A percentile compares a stretch with the other conserved stretches of the same genome.
Conservation (phyloP, 2,888 invertebrate genomes). For the Strigamia maritima region DNA sequence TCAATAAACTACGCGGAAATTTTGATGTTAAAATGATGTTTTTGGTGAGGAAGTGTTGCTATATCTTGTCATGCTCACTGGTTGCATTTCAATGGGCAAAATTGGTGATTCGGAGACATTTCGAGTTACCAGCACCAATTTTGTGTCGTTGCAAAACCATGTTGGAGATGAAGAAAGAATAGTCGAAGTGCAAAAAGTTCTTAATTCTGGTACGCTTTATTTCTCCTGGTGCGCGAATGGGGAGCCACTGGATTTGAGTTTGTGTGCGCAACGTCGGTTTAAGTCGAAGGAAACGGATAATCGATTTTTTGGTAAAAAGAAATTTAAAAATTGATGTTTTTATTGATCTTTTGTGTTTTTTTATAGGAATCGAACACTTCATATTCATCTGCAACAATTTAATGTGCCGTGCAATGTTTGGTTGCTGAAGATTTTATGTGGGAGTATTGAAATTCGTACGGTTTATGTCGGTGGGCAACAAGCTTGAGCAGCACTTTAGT, state of each 20-base stretch:
- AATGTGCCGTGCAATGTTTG: conserved; percentile 86
- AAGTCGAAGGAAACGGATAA: conserved; percentile 81
- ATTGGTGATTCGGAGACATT: conserved; percentile 92
- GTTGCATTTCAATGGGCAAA: conserved; percentile 95
- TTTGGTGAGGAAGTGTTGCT: conserved; percentile 72
- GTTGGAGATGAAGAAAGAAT: conserved; percentile 53
- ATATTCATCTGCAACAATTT: conserved; percentile 86
- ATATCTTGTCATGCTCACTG: conserved; percentile 89
- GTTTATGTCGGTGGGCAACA: conserved; percentile 96
- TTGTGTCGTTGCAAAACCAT: conserved; percentile 67
- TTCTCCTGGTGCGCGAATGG: conserved; percentile 71
- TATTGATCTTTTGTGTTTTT: too few relatives aligned
- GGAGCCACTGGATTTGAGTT: conserved; percentile 78
- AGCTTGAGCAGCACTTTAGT: conserved; percentile 89
- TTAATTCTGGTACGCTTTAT: conserved; percentile 98
- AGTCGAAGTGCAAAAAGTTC: conserved; percentile 66
- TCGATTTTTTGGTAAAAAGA: conserved; percentile 84
- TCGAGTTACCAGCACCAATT: conserved; percentile 86
- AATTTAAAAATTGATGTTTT: not conserved
- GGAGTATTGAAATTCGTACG: conserved; percentile 93
- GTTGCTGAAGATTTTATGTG: conserved; percentile 94
- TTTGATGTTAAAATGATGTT: too few relatives aligned
- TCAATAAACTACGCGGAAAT: not conserved
- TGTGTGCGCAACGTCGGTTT: conserved; percentile 85
- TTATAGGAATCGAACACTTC: conserved; percentile 84